These are phyloP conservation scores for Tipula vernalis DNA, from an alignment of 2,888 invertebrate genomes.

Conservation along the genomic window DNA sequence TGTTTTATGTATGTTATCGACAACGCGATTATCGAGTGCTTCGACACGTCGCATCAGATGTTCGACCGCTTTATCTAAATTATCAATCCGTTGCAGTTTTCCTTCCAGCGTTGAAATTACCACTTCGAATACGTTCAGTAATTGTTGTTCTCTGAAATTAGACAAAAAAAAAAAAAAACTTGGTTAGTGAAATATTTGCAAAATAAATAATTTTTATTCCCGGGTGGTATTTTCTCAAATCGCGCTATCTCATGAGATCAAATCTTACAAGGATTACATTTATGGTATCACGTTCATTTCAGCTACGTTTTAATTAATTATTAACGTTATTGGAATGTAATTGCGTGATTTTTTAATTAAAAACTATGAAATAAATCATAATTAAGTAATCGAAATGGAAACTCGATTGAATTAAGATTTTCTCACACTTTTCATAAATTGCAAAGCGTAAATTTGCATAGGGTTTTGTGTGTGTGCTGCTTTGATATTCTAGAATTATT, in stretches of 20 bases:
- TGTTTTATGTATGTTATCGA: conserved; percentile 73
- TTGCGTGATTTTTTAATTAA: neutral
- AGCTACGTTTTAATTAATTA: neutral
- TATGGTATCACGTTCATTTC: neutral
- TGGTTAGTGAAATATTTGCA: neutral
- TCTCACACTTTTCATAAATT: neutral
- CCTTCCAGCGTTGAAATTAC: conserved; percentile 80
- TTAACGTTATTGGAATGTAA: neutral
- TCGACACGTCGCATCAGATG: conserved; percentile 77
- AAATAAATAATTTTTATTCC: neutral
- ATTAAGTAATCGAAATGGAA: neutral
- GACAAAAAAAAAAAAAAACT: conserved; percentile 19
- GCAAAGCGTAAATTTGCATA: neutral
- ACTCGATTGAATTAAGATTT: neutral
- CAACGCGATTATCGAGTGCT: conserved; percentile 65
- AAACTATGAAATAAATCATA: neutral
- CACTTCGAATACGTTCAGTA: conserved; percentile 80
- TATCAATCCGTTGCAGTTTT: conserved; percentile 76
- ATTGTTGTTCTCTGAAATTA: conserved; percentile 71
- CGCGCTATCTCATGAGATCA: neutral
- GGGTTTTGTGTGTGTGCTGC: neutral
- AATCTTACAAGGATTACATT: neutral
- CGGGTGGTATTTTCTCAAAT: neutral
- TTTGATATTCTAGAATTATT: neutral
- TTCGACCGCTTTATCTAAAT: conserved; percentile 76